These are phyloP conservation scores for Acrocephalus scirpaceus DNA, from an alignment of 2,797 vertebrate genomes.

Conservation along the genomic window DNA sequence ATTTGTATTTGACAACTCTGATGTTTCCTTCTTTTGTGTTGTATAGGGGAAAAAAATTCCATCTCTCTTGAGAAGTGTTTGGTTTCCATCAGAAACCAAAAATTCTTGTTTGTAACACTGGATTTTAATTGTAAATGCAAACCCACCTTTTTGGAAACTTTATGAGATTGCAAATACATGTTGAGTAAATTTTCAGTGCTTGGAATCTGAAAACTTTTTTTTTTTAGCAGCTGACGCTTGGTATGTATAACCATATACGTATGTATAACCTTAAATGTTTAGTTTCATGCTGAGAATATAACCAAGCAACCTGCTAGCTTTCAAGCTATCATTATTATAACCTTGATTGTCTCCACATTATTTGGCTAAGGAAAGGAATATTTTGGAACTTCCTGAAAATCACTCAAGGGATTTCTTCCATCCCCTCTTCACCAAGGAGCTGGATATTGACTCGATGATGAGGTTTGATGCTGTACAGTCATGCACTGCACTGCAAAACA, in stretches of 20 bases:
- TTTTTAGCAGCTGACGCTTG: neutral
- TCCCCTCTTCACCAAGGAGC: neutral
- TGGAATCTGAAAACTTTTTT: neutral
- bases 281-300: neutral
- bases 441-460: neutral
- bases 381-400: conserved; percentile 3
- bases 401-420: neutral
- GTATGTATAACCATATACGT: too few relatives aligned
- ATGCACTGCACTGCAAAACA: neutral
- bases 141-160: neutral
- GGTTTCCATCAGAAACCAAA: neutral
- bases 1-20: neutral
- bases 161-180: neutral
- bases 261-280: neutral
- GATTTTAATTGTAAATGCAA: conserved; percentile 24
- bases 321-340: neutral
- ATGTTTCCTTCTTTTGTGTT: neutral
- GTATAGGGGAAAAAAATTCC: neutral
- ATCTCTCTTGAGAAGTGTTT: neutral
- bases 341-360: neutral
- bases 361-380: neutral
- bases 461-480: neutral
- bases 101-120: neutral
- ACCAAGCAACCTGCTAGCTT: neutral
- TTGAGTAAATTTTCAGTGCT: neutral